phyloP scores from a whole-genome alignment of 1,140 invertebrate species.

The Theocolax elegans region DNA sequence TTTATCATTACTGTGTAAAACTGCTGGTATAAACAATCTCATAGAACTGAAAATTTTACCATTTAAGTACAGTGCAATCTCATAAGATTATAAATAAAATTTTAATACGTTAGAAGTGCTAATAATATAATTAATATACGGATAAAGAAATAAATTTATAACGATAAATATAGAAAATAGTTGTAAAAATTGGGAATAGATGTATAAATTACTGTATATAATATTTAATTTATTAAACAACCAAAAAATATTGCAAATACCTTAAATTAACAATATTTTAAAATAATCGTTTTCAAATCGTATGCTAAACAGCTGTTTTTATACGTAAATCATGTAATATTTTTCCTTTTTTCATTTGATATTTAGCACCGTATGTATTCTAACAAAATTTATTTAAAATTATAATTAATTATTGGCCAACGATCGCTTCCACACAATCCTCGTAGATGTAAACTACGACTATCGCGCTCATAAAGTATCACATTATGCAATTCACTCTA shows the following conservation, averaged over 20 bases:
- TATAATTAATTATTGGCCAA: constrained; percentile 25
- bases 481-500: constrained; percentile 42
- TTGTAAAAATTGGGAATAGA: neutral
- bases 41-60: constrained; percentile 15
- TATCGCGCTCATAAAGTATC: constrained; percentile 13
- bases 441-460: constrained; percentile 34
- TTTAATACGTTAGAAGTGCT: constrained; percentile 31
- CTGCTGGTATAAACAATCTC: constrained; percentile 24
- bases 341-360: too few species aligned
- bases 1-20: constrained; percentile 23
- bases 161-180: neutral
- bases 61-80: constrained; percentile 31
- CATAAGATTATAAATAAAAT: constrained; percentile 13
- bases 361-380: constrained; percentile 38
- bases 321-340: too few species aligned
- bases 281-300: too few species aligned
- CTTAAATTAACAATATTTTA: neutral
- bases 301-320: too few species aligned
- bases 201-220: constrained; percentile 15
- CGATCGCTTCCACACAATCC: constrained; percentile 17
- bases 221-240: neutral
- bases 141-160: neutral
- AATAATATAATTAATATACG: too few species aligned
- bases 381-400: constrained; percentile 19
- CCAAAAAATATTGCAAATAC: constrained; percentile 6